A percentile compares a stretch with the other conserved stretches of the same genome.
Conservation (phyloP, 2,113 vertebrate species). For the Psettodes erumei region DNA sequence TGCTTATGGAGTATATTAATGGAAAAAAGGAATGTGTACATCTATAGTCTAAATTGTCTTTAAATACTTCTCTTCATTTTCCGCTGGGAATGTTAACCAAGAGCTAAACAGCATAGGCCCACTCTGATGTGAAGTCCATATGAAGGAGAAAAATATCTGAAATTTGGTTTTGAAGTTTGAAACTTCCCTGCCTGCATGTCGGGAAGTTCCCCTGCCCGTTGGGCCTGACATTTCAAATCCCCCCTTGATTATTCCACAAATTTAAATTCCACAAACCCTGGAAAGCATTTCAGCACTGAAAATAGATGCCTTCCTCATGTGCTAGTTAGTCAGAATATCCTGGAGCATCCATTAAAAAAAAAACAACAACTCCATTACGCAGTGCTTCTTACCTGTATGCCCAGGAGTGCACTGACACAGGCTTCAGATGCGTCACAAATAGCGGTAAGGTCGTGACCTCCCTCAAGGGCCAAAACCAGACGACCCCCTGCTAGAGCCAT, state of each 20-base stretch:
- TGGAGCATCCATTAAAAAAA: background rate
- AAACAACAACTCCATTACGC: slow-evolving; percentile 64
- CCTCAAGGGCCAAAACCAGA: slow-evolving; percentile 90
- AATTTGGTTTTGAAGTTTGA: background rate
- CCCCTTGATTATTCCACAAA: background rate
- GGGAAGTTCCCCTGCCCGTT: background rate
- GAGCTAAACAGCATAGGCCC: background rate
- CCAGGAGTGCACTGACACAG: slow-evolving; percentile 91
- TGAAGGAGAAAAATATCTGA: background rate
- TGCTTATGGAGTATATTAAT: background rate
- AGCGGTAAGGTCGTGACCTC: slow-evolving; percentile 95
- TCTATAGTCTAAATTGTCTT: too few relatives aligned
- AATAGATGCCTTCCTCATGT: background rate
- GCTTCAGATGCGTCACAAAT: slow-evolving; percentile 96
- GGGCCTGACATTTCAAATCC: background rate
- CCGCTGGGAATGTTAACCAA: background rate
- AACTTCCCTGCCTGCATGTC: background rate
- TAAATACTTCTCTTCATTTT: too few relatives aligned
- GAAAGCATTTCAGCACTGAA: background rate
- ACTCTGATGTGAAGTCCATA: too few relatives aligned
- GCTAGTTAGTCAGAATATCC: background rate
- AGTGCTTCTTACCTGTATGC: slow-evolving; percentile 86
- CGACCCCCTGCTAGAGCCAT: slow-evolving; percentile 93
- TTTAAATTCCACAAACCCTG: background rate
- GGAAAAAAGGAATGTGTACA: too few relatives aligned